Conservation (phyloP, 2,113 vertebrate species). For the Paradoxurus hermaphroditus region DNA sequence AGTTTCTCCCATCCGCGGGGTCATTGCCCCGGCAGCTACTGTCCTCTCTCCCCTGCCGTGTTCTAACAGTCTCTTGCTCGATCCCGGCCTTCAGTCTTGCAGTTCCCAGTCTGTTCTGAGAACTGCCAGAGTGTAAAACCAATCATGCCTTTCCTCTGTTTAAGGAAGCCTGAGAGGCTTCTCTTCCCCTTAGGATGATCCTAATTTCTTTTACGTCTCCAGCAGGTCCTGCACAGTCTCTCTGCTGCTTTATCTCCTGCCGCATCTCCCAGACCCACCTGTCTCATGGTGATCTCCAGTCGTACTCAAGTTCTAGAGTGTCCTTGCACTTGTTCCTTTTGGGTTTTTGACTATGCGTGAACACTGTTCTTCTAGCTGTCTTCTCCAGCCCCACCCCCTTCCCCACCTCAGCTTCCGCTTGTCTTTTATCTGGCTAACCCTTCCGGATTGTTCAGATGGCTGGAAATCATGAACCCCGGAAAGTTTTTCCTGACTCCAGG, state of each 20-base stretch:
- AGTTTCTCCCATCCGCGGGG: not conserved
- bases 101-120: not conserved
- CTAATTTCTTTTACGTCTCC: not conserved
- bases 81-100: not conserved
- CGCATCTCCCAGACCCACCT: not conserved
- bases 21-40: not conserved
- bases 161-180: not conserved
- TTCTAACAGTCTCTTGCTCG: not conserved
- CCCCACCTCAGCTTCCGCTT: not conserved
- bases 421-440: not conserved
- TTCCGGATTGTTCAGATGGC: not conserved
- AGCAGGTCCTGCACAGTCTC: fast-evolving
- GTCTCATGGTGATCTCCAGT: not conserved
- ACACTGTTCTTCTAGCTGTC: not conserved
- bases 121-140: not conserved
- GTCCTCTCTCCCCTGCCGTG: not conserved
- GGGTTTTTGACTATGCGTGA: not conserved
- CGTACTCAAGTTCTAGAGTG: not conserved
- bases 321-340: not conserved
- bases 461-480: not conserved
- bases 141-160: not conserved
- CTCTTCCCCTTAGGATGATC: not conserved
- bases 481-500: not conserved
- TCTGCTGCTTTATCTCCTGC: not conserved
- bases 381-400: not conserved